Percentiles rank a stretch among this genome's conserved stretches.
These are phyloP conservation scores for Diceros bicornis DNA, from an alignment of 2,797 vertebrate genomes.

Conservation along the genomic window DNA sequence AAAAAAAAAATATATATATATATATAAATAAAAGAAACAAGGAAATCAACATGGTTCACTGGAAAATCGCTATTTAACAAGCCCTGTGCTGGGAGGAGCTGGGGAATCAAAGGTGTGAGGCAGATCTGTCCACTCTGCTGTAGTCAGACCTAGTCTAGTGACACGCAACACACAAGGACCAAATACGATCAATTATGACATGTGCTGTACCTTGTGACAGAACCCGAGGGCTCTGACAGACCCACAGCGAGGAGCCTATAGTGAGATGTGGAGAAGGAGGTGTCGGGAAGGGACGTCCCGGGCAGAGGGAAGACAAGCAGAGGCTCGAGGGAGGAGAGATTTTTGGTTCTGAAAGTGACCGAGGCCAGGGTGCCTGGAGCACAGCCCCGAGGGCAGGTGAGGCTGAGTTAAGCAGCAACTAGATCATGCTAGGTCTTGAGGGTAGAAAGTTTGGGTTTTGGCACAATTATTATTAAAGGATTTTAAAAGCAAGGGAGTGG, in stretches of 20 bases:
- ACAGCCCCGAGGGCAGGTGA: neutral
- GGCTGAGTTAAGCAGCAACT: neutral
- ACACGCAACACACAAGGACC: neutral
- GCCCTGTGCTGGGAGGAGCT: neutral
- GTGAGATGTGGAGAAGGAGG: too few relatives aligned
- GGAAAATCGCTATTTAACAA: neutral
- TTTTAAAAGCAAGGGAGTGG: neutral
- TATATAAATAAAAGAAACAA: neutral
- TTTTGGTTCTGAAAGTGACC: neutral
- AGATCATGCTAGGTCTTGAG: neutral
- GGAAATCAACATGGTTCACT: neutral
- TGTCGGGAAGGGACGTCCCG: too few relatives aligned
- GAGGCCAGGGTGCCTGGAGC: neutral
- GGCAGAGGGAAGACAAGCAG: neutral
- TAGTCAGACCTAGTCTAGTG: neutral
- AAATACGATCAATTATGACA: too few relatives aligned
- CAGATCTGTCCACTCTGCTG: neutral
- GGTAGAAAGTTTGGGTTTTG: neutral
- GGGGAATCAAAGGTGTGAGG: neutral
- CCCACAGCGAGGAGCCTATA: neutral
- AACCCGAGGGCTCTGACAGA: neutral
- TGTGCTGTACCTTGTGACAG: neutral
- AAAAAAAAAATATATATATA: neutral
- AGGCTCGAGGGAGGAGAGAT: neutral
- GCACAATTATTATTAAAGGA: neutral